Percentiles rank a stretch among this genome's conserved stretches.
Evolutionary conservation across 2,797 vertebrate genomes (phyloP).

Genomic region (Nasua narica): DNA sequence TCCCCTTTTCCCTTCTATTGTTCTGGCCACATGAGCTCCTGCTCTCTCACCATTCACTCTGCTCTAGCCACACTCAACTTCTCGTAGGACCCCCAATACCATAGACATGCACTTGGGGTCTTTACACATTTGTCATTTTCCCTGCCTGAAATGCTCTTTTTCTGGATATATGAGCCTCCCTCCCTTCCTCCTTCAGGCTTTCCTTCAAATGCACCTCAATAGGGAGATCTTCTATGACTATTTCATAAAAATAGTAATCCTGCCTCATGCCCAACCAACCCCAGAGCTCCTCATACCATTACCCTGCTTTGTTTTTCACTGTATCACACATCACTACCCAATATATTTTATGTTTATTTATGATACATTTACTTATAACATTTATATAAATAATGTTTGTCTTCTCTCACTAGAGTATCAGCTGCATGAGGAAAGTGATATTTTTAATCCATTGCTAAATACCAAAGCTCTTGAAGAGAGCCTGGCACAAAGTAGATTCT

Average conservation of each 20-base stretch:
- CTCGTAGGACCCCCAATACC: neutral
- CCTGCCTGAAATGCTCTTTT: neutral
- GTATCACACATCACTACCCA: neutral
- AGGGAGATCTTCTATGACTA: neutral
- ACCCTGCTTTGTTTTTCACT: neutral
- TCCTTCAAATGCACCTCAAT: neutral
- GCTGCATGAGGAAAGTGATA: neutral
- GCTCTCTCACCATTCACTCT: neutral
- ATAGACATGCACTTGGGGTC: neutral
- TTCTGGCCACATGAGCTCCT: neutral
- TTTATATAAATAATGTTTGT: neutral
- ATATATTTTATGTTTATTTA: neutral
- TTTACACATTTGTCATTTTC: neutral
- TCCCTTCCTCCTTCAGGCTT: neutral
- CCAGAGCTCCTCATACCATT: neutral
- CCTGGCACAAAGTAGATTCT: neutral
- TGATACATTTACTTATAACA: neutral
- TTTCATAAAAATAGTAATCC: neutral
- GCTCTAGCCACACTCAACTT: neutral
- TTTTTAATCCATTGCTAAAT: neutral
- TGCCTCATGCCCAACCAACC: neutral
- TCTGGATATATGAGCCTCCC: neutral
- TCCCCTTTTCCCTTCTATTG: neutral
- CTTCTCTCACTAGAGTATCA: neutral
- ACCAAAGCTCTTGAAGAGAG: neutral